A percentile compares a stretch with the other conserved stretches of the same genome.
Evolutionary conservation across 2,113 vertebrate genomes (phyloP).

Genomic region (Chinchilla lanigera): DNA sequence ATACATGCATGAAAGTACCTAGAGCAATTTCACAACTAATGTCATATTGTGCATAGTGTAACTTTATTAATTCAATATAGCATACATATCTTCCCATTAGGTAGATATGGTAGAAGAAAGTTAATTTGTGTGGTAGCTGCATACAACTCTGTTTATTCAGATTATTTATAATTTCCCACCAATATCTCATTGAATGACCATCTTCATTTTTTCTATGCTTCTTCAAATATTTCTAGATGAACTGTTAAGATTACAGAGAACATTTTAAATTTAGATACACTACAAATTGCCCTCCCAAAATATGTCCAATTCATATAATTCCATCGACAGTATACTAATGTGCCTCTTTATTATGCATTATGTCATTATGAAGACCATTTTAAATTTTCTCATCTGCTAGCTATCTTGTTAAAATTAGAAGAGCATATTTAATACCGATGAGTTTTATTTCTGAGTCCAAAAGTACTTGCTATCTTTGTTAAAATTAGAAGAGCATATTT

Average conservation of each 20-base stretch:
- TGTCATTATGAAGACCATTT: neutral
- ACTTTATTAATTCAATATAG: neutral
- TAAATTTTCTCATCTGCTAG: neutral
- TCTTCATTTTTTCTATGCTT: neutral
- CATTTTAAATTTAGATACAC: neutral
- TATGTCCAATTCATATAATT: neutral
- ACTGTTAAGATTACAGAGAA: neutral
- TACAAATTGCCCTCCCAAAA: neutral
- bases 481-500: neutral
- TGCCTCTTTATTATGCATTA: neutral
- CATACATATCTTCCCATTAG: neutral
- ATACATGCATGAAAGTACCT: neutral
- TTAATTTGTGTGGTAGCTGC: neutral
- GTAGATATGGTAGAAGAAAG: neutral
- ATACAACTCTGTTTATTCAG: neutral
- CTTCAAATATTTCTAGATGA: slow-evolving; percentile 12
- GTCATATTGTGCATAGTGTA: neutral
- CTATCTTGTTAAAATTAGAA: neutral
- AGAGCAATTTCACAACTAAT: neutral
- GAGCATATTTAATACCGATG: neutral
- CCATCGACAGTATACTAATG: neutral
- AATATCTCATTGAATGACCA: neutral
- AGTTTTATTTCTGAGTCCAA: neutral
- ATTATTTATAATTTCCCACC: neutral
- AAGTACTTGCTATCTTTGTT: neutral